A percentile compares a stretch with the other conserved stretches of the same genome.
phyloP scores from a whole-genome alignment of 2,797 vertebrate species.

The Molossus alvarezi region DNA sequence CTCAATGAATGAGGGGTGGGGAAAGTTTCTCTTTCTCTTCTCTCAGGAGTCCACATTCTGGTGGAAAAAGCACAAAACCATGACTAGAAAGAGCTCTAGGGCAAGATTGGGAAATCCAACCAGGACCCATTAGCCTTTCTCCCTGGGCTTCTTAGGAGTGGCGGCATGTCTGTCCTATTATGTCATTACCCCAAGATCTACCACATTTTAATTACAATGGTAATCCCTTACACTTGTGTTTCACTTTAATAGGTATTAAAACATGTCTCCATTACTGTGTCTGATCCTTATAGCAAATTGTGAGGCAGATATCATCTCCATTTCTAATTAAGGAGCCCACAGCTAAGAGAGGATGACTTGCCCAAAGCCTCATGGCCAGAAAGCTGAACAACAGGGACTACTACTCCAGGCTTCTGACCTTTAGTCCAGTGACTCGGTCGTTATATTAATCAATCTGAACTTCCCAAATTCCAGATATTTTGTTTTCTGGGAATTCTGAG shows the following conservation, averaged over 20 bases:
- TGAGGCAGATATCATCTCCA: not conserved
- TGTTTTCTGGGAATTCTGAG: slow-evolving; percentile 77
- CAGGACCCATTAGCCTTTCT: not conserved
- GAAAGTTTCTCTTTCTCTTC: not conserved
- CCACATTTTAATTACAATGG: slow-evolving; percentile 5
- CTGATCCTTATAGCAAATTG: not conserved
- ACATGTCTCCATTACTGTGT: not conserved
- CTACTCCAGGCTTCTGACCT: not conserved
- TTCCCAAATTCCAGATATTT: slow-evolving; percentile 67
- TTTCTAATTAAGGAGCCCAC: not conserved
- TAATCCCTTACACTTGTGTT: not conserved
- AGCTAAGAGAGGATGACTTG: not conserved
- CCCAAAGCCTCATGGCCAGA: not conserved
- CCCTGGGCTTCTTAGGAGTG: not conserved
- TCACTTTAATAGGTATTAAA: slow-evolving; percentile 11
- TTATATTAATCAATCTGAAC: slow-evolving; percentile 59
- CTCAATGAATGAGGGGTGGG: not conserved
- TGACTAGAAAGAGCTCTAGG: not conserved
- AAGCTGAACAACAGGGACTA: not conserved
- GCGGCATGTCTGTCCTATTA: not conserved
- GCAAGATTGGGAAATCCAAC: not conserved
- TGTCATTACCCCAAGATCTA: not conserved
- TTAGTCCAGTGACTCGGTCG: not conserved
- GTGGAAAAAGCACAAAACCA: not conserved
- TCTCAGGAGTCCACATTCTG: not conserved